Conservation (phyloP, 2,888 invertebrate genomes). For the Pollenia amentaria region DNA sequence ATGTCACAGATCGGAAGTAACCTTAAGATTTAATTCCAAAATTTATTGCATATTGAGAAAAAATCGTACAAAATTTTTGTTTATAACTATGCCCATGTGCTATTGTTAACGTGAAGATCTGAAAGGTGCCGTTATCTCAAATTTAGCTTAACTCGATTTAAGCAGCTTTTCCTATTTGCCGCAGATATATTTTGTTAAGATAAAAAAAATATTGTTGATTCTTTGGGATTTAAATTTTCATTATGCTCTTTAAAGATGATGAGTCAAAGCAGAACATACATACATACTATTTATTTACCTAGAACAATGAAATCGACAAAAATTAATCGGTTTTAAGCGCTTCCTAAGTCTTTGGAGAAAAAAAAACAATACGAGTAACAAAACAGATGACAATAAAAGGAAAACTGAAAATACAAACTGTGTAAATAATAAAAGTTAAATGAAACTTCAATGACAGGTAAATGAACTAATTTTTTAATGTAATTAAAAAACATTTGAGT, state of each 20-base stretch:
- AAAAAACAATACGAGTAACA: neutral
- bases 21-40: no score
- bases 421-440: slow-evolving; percentile 11
- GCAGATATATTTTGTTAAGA: no score
- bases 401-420: neutral
- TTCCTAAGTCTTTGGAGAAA: slow-evolving; percentile 23
- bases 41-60: no score
- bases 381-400: neutral
- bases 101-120: no score
- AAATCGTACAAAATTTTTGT: no score
- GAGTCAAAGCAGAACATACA: slow-evolving; percentile 4
- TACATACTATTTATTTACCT: neutral
- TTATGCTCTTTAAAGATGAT: slow-evolving; percentile 1
- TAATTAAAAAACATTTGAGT: neutral
- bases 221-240: neutral
- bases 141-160: no score
- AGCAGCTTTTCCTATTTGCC: no score
- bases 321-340: slow-evolving; percentile 18
- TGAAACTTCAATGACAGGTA: neutral
- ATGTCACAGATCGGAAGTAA: no score
- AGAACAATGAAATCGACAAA: slow-evolving; percentile 20
- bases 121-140: no score
- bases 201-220: neutral
- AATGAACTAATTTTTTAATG: slow-evolving; percentile 25
- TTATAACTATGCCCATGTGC: no score